Base-by-base conservation (phyloP, 1,140 invertebrate species). In the Drosophila bocki region DNA sequence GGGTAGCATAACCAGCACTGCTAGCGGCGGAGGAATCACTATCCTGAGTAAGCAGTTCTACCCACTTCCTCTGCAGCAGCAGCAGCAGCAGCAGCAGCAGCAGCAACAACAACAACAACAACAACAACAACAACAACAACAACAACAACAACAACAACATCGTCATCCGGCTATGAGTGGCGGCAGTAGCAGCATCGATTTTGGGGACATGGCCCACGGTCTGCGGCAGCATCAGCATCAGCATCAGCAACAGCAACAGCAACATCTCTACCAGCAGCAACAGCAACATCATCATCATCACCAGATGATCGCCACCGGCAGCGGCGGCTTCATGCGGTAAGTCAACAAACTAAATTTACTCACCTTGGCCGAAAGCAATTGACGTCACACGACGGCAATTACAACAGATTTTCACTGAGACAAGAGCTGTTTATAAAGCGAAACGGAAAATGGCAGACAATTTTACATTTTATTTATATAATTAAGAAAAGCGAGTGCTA, bases 151-250 rank as follows among this genome's bases (percentile, higher is more conserved):
- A 26, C 80, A 56, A 45, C 70, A 67, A 56, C 68, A 80, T 42
- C 82, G 83, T 45, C 83, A 83, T 80, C 83, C 83, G 59, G 76
- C 83, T n/a, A 48, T 86, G 17, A 67, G 62, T 44, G 70, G 78
- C 53, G 81, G 85, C 56, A 85, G 84, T 63, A 90, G 81, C 67
- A 90, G 84, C 85, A 78, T 88, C 45, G 90, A 88, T 59, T 82
- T 87, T 62, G 83, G 93, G 91, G 64, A 93, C 93, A 69, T 93
- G 93, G 81, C 78, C 63, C 85, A 90, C 67, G 81, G 84, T 39
- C 45, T 88, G 70, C 67, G 81, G 19, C 93, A 94, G 54, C 83
- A 83, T 62, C 87, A 82, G 17, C 81, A 94, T 17, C 93, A 94
- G 54, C 83, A 83, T 62, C 87, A 82, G 17, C 81, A 94, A 29